These are phyloP conservation scores for Drosophila ogumai DNA, from an alignment of 1,140 invertebrate species.

Conservation along the genomic window DNA sequence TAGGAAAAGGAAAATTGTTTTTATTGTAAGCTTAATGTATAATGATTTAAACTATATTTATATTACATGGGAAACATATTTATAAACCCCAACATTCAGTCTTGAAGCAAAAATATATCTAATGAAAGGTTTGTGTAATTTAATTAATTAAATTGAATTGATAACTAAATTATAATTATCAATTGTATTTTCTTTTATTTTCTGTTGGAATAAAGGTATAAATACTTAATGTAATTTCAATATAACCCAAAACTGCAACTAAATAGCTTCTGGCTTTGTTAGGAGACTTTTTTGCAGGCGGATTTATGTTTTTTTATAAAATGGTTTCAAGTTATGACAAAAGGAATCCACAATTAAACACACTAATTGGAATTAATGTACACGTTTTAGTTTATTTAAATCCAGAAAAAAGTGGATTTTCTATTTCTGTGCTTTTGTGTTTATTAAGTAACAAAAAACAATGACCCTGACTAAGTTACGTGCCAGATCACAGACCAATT, in stretches of 20 bases:
- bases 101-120: not conserved
- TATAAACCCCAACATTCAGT: not conserved
- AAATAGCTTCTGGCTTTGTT: not conserved
- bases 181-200: not conserved
- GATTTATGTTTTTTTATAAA: not conserved
- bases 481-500: slow-evolving; percentile 39
- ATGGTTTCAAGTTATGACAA: not conserved
- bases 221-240: not conserved
- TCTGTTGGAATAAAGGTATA: not conserved
- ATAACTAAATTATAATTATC: not conserved
- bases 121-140: not conserved
- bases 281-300: not conserved
- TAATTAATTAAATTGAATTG: not conserved
- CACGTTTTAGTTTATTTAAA: not conserved
- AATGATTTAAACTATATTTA: not conserved
- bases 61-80: not conserved
- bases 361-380: not conserved
- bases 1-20: not conserved
- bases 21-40: not conserved
- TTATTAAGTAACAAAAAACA: slow-evolving; percentile 5
- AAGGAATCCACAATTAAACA: not conserved
- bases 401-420: not conserved
- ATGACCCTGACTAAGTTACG: not conserved
- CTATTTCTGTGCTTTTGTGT: not conserved
- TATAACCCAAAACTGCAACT: not conserved